Conservation (phyloP, 2,797 vertebrate species). For the Lophius americanus region DNA sequence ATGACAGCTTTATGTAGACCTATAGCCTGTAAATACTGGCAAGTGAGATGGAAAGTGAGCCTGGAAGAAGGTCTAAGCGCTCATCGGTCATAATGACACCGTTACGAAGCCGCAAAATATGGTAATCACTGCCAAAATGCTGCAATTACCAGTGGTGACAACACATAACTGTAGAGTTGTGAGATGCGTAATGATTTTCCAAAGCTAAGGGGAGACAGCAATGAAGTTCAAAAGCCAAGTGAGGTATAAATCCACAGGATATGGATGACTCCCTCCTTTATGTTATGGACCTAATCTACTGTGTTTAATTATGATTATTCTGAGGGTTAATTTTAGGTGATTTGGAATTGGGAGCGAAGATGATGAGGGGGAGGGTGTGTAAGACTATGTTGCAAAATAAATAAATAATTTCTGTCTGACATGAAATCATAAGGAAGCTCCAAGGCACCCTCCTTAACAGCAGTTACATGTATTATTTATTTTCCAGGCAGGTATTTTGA, state of each 20-base stretch:
- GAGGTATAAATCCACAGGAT: slow-evolving; percentile 38
- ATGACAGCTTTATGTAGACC: slow-evolving; percentile 30
- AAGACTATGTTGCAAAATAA: no score
- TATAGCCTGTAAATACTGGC: slow-evolving; percentile 37
- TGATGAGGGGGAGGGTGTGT: neutral
- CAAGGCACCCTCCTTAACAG: no score
- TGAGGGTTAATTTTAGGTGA: slow-evolving; percentile 14
- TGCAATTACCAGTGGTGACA: slow-evolving; percentile 13
- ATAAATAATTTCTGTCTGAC: no score
- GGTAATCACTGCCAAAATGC: slow-evolving; percentile 49
- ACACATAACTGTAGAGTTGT: slow-evolving; percentile 35
- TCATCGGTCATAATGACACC: slow-evolving; percentile 43
- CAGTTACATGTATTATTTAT: no score
- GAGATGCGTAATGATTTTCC: slow-evolving; percentile 46
- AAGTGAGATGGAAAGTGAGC: slow-evolving; percentile 6
- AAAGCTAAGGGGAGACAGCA: slow-evolving; percentile 39
- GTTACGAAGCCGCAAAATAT: slow-evolving; percentile 50
- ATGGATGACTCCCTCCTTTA: slow-evolving; percentile 14
- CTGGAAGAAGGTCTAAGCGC: slow-evolving; percentile 12
- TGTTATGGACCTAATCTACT: slow-evolving; percentile 33
- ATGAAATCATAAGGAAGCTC: no score
- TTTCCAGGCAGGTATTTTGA: no score
- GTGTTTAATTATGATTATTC: slow-evolving; percentile 28
- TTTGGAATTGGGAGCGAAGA: slow-evolving; percentile 13
- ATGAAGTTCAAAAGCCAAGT: slow-evolving; percentile 51